A percentile compares a stretch with the other conserved stretches of the same genome.
phyloP scores from a whole-genome alignment of 2,888 invertebrate species.

The Cactoblastis cactorum region DNA sequence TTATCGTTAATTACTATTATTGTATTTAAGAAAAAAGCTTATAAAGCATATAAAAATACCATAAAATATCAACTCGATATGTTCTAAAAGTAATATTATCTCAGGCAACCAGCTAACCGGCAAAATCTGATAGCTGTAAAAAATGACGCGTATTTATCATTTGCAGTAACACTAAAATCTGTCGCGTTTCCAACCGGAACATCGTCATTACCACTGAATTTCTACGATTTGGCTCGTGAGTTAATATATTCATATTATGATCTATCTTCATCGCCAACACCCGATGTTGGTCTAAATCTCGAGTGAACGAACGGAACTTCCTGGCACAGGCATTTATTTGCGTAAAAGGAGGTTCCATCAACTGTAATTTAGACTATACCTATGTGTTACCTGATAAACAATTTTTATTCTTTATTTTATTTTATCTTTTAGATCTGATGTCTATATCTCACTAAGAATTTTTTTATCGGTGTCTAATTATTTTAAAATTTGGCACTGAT shows the following conservation, averaged over 20 bases:
- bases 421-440: too few species aligned
- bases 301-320: too few species aligned
- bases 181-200: slow-evolving; percentile 44
- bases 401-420: too few species aligned
- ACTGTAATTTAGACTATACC: too few species aligned
- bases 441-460: too few species aligned
- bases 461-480: too few species aligned
- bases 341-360: too few species aligned
- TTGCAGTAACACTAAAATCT: slow-evolving; percentile 26
- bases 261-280: not conserved
- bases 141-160: slow-evolving; percentile 38
- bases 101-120: not conserved
- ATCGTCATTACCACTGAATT: slow-evolving; percentile 58
- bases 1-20: too few species aligned
- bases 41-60: not conserved
- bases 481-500: too few species aligned
- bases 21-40: not conserved
- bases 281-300: too few species aligned
- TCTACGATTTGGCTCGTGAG: slow-evolving; percentile 41
- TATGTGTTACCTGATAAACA: too few species aligned
- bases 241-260: not conserved
- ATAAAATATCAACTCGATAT: not conserved
- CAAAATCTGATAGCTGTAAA: slow-evolving; percentile 16
- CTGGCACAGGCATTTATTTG: too few species aligned
- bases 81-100: not conserved